Evolutionary conservation across 1,140 invertebrate species (phyloP), one percentile per base, ranked within the genome.

Genomic region (Drosophila orena): DNA sequence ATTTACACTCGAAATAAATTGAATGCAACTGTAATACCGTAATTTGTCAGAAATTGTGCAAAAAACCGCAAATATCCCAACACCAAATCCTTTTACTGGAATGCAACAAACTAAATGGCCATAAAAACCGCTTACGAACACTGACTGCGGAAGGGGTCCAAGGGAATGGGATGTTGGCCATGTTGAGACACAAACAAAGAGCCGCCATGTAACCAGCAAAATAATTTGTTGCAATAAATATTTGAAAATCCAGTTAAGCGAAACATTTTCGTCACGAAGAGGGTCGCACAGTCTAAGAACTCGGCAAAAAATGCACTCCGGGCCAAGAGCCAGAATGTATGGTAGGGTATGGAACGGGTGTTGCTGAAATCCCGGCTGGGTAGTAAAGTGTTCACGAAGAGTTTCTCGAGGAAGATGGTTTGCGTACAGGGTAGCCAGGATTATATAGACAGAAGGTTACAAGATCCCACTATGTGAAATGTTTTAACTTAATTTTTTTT

Each of bases 221-320:
- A 90, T 90, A 89, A 89, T 89, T 89, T 90, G 80, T 77, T 90
- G 85, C 80, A 89, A 89, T 89, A 89, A 89, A 89, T 89, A 90
- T 89, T 89, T 89, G 77, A 89, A 89, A 89, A 89, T 90, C 84
- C 85, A 89, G 79, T 89, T 89, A 89, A 85, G 65, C 80, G 80
- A 85, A 89, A 80, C 80, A 89, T 80, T 89, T 89, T 89, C 85
- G 80, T 90, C 85, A 88, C 84, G 84, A 77, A 89, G 79, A 79
- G 83, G 55, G 47, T 60, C 64, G 34, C 50, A 59, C 52, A 47
- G 59, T 75, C 59, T 76, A 57, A 62, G 77, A 56, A 77, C 66
- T 58, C 54, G 42, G 55, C 60, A 77, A 79, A 75, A 75, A 76
- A 76, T 76, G 72, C 72, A 58, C 40, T 74, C 34, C 37, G 27